A percentile compares a stretch with the other conserved stretches of the same genome.
phyloP scores from a whole-genome alignment of 2,797 vertebrate species.

The Artibeus jamaicensis region DNA sequence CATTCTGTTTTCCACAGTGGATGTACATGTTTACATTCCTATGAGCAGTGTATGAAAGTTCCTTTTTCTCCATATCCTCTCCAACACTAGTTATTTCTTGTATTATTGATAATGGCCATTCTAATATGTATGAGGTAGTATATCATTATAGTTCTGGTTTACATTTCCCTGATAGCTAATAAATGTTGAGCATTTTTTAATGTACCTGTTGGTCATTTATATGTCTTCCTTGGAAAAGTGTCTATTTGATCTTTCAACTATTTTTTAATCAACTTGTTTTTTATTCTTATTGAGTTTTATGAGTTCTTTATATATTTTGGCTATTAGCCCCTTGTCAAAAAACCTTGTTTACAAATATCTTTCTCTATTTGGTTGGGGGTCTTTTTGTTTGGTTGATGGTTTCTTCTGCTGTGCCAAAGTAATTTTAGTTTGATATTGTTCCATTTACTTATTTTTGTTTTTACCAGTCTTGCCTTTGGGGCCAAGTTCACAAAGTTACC shows the following conservation, averaged over 20 bases:
- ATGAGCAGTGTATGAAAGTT: background rate
- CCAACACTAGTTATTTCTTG: background rate
- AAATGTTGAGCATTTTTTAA: background rate
- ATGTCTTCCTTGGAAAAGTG: background rate
- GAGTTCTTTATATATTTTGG: background rate
- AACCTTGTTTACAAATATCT: background rate
- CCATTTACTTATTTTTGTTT: background rate
- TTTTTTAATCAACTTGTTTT: background rate
- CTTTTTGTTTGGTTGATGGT: background rate
- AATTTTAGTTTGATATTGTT: background rate
- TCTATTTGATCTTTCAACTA: background rate
- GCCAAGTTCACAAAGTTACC: background rate
- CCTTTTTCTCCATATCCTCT: background rate
- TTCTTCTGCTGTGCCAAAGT: background rate
- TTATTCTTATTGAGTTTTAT: background rate
- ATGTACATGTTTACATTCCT: background rate
- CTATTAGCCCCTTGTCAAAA: background rate
- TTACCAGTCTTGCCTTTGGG: background rate
- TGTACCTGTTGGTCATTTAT: background rate
- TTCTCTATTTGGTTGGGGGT: background rate
- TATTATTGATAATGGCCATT: background rate
- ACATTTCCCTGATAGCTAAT: background rate
- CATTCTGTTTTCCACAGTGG: background rate
- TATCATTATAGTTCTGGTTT: background rate
- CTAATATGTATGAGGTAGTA: background rate